Conservation (phyloP, 1,140 invertebrate species). For the Vanessa atalanta region DNA sequence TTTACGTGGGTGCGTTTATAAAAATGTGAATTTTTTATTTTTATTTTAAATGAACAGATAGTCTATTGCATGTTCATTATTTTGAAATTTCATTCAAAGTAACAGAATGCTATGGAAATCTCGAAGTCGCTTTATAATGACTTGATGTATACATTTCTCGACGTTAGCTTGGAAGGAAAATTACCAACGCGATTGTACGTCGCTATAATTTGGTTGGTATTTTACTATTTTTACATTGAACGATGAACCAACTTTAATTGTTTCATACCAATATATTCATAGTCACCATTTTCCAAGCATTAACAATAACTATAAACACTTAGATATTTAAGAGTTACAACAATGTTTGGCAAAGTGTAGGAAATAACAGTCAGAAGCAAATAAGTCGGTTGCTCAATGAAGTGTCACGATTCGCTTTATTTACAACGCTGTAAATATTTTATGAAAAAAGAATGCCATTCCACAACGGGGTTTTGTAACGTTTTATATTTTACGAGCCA, state of each 20-base stretch:
- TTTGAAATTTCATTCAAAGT: neutral
- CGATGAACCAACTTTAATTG: neutral
- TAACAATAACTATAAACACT: neutral
- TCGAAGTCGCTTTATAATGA: neutral
- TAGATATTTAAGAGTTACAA: neutral
- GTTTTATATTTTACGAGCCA: constrained; percentile 8
- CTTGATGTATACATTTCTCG: too few relatives aligned
- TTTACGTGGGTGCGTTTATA: neutral
- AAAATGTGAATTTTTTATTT: neutral
- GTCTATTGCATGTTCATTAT: neutral
- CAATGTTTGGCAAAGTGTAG: neutral
- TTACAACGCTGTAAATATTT: constrained; percentile 29
- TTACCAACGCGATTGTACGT: too few relatives aligned
- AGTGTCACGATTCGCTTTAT: constrained; percentile 27
- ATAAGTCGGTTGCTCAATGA: neutral
- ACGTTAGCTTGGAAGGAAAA: too few relatives aligned
- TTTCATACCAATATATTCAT: neutral
- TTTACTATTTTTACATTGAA: too few relatives aligned
- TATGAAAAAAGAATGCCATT: constrained; percentile 25
- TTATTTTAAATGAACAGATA: neutral
- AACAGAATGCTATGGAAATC: neutral
- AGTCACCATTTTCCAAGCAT: too few relatives aligned
- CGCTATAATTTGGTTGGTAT: too few relatives aligned
- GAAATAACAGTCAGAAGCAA: constrained; percentile 3
- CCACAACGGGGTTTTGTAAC: constrained; percentile 7